Conservation (phyloP, 2,888 invertebrate genomes). For the Saturnia japonica region DNA sequence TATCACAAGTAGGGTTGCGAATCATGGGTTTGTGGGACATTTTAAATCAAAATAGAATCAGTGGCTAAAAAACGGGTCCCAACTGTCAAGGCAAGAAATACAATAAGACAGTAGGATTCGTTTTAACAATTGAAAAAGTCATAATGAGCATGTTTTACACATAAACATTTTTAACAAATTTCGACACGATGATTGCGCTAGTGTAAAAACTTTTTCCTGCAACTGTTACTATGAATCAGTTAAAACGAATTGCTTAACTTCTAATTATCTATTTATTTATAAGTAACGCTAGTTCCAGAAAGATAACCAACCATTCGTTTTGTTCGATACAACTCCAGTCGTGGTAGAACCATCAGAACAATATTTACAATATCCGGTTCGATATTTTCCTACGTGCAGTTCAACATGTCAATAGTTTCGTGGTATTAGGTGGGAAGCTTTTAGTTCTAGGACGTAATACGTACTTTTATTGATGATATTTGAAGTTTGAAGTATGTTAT, state of each 20-base stretch:
- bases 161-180: no score
- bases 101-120: no score
- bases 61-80: no score
- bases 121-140: no score
- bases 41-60: background rate
- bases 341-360: no score
- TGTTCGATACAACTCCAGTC: conserved; percentile 3
- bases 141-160: no score
- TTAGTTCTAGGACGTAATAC: background rate
- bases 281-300: background rate
- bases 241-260: background rate
- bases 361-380: conserved; percentile 9
- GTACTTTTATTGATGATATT: background rate
- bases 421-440: background rate
- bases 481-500: background rate
- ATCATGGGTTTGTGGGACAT: background rate
- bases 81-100: no score
- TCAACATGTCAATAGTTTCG: conserved; percentile 1
- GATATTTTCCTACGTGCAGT: background rate
- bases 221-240: background rate
- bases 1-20: background rate
- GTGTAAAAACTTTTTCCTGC: background rate
- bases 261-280: background rate
- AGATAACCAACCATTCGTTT: background rate
- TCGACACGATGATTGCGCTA: no score